Conservation (phyloP, 2,797 vertebrate genomes). For the Sphenodon punctatus region DNA sequence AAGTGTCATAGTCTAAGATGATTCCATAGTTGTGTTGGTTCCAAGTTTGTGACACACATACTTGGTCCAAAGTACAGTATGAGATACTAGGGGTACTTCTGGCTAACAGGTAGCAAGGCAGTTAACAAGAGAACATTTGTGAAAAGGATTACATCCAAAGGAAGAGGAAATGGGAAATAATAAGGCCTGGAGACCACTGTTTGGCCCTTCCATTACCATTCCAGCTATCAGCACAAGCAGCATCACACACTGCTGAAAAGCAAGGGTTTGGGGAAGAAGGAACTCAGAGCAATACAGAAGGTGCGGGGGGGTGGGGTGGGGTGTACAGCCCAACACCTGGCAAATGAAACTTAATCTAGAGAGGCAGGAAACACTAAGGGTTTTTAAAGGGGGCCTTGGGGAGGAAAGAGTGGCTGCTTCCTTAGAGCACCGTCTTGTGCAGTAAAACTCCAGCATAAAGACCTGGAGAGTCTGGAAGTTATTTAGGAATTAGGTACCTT, state of each 20-base stretch:
- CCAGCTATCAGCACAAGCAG: conserved; percentile 23
- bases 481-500: conserved; percentile 28
- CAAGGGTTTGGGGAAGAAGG: background rate
- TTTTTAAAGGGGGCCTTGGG: conserved; percentile 37
- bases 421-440: background rate
- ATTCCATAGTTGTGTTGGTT: no score
- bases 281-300: background rate
- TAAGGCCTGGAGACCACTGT: conserved; percentile 3
- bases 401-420: conserved; percentile 22
- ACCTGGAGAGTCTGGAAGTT: conserved; percentile 46
- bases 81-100: no score
- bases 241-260: background rate
- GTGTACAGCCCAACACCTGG: conserved; percentile 9
- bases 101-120: conserved; percentile 13
- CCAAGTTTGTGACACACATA: no score
- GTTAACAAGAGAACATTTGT: conserved; percentile 47
- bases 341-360: background rate
- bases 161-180: conserved; percentile 41
- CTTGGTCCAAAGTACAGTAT: no score
- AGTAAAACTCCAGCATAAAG: conserved; percentile 40
- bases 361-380: background rate
- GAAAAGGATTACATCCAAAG: conserved; percentile 51
- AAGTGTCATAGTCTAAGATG: no score
- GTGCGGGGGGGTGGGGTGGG: background rate
- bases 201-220: conserved; percentile 22